Evolutionary conservation across 2,888 invertebrate genomes (phyloP).

Genomic region (Thera obeliscata): DNA sequence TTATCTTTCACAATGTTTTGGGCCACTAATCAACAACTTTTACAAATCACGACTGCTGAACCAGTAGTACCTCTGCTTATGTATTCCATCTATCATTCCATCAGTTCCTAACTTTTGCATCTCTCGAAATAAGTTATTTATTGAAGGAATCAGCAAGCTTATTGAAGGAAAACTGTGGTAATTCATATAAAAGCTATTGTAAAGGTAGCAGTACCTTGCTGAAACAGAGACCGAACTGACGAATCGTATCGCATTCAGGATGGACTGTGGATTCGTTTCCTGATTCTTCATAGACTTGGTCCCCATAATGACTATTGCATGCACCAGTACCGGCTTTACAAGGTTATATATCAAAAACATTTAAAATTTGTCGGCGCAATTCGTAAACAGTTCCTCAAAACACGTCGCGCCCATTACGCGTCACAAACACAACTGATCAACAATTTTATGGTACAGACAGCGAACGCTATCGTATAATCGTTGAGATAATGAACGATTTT

Average conservation of each 20-base stretch:
- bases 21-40: too few relatives aligned
- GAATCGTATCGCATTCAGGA: conserved; percentile 46
- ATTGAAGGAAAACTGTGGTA: too few relatives aligned
- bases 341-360: conserved; percentile 14
- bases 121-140: too few relatives aligned
- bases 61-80: too few relatives aligned
- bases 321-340: not conserved
- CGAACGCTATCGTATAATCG: conserved; percentile 55
- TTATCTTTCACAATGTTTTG: too few relatives aligned
- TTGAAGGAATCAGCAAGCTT: too few relatives aligned
- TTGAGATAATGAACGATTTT: conserved; percentile 50
- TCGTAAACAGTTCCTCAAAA: conserved; percentile 18
- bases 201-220: conserved; percentile 47
- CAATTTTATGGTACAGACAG: conserved; percentile 21
- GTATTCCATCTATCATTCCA: too few relatives aligned
- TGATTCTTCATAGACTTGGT: conserved; percentile 34
- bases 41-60: too few relatives aligned
- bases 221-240: conserved; percentile 50
- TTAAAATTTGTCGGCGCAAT: conserved; percentile 11
- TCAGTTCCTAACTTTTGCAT: too few relatives aligned
- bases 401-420: conserved; percentile 42
- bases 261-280: conserved; percentile 47
- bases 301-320: conserved; percentile 25
- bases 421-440: conserved; percentile 62
- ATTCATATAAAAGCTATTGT: not conserved